phyloP scores from a whole-genome alignment of 2,888 invertebrate species.

The Phalera bucephala region DNA sequence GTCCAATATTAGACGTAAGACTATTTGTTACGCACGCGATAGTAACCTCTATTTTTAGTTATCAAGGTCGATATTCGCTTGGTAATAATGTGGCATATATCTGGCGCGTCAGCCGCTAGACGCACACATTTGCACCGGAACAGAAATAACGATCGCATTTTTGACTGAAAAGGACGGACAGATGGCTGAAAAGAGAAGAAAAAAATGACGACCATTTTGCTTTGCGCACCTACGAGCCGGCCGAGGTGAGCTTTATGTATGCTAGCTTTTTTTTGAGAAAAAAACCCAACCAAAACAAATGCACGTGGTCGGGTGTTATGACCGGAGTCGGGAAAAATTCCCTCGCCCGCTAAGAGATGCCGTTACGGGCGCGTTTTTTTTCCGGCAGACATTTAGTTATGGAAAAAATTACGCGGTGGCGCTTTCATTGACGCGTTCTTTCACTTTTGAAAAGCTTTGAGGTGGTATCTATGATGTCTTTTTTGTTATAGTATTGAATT shows the following conservation, averaged over 20 bases:
- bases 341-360: conserved; percentile 73
- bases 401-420: conserved; percentile 69
- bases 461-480: no score
- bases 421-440: conserved; percentile 42
- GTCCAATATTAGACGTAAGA: conserved; percentile 75
- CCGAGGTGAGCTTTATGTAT: conserved; percentile 77
- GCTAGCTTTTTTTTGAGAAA: conserved; percentile 75
- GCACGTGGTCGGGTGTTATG: conserved; percentile 82
- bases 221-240: conserved; percentile 73
- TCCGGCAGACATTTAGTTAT: conserved; percentile 59
- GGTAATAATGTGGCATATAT: conserved; percentile 48
- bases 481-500: no score
- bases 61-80: conserved; percentile 31
- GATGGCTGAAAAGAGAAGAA: conserved; percentile 83
- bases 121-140: conserved; percentile 80
- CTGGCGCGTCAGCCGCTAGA: conserved; percentile 55
- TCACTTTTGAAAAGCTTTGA: no score
- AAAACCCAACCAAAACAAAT: conserved; percentile 82
- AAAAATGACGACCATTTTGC: conserved; percentile 83
- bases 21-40: conserved; percentile 37
- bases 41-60: conserved; percentile 16
- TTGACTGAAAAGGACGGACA: conserved; percentile 83
- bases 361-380: conserved; percentile 73
- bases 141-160: conserved; percentile 84
- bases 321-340: conserved; percentile 76